Evolutionary conservation across 2,797 vertebrate genomes (phyloP).

Genomic region (Tachyglossus aculeatus): DNA sequence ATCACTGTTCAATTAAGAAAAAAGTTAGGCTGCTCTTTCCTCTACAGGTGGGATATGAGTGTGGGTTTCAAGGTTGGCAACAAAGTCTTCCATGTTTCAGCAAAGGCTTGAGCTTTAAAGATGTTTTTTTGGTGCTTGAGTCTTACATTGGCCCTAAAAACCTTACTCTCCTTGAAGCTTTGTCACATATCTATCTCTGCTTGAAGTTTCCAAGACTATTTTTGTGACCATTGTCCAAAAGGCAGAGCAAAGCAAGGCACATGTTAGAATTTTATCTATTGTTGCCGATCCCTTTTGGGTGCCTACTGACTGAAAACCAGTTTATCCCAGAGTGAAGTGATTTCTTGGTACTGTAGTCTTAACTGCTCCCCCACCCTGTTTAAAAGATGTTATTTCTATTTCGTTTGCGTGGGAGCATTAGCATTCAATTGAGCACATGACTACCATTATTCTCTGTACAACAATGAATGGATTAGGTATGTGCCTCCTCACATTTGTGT

Average conservation of each 20-base stretch:
- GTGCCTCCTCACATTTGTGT: background rate
- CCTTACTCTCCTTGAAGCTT: background rate
- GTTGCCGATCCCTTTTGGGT: background rate
- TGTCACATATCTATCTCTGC: background rate
- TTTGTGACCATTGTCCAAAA: background rate
- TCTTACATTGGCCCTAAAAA: slow-evolving; percentile 13
- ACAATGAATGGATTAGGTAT: background rate
- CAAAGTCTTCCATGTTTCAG: background rate
- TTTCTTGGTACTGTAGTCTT: slow-evolving; percentile 32
- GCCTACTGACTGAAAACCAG: background rate
- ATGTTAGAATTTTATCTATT: background rate
- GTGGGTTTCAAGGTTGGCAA: background rate
- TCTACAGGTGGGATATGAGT: background rate
- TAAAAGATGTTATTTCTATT: slow-evolving; percentile 11
- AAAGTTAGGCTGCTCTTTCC: background rate
- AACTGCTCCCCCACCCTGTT: background rate
- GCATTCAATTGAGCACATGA: background rate
- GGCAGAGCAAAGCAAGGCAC: background rate
- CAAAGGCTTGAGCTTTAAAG: background rate
- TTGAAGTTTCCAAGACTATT: background rate
- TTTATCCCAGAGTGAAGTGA: slow-evolving; percentile 26
- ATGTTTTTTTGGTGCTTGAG: background rate
- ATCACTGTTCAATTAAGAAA: too few species aligned
- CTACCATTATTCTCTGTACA: background rate
- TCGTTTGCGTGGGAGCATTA: slow-evolving; percentile 8